Base-by-base conservation (phyloP, 1,140 invertebrate species). In the Zaprionus taronus region DNA sequence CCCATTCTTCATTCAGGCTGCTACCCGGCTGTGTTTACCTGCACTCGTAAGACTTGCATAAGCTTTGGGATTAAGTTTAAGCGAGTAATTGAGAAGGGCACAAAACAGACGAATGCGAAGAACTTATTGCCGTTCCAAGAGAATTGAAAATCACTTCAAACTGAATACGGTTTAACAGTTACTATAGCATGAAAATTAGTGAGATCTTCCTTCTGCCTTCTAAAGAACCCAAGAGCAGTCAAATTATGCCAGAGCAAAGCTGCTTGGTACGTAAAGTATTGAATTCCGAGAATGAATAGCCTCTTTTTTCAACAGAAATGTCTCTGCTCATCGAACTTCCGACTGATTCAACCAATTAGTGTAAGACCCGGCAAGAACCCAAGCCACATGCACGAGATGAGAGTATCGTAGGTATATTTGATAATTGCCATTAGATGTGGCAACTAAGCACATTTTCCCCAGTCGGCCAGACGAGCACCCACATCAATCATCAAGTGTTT, bases 401-500 rank as follows among this genome's bases (percentile, higher is more conserved):
- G 47, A 51, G 15, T 34, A 34, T 34, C 9, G 31, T 28, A 6
- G 26, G 60, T 47, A 55, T 62, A 62, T 63, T 69, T 62, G 51
- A 74, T 74, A 62, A 71, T 58, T 70, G 38, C 14, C 22, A 67
- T 41, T 9, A 34, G 34, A 55, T 55, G 20, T 56, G 57, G 47
- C 72, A 69, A 74, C 34, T 69, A 74, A 74, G 72, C 66, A 62
- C 57, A 62, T 63, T 70, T 63, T 11, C 49, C 26, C 41, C n/a
- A 44, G 60, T n/a, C 60, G 31, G 38, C 20, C 41, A 44, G 41
- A 44, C 41, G n/a, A 66, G 36, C 26, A 49, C 44, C 60, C 60
- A 36, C 34, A 75, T 71, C 60, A 75, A 75, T 71, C 72, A 75
- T 58, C 58, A 6, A 70, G 24, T 64, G 56, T 62, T 70, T 53